Evolutionary conservation across 2,797 vertebrate species (phyloP), one percentile per base, ranked within the genome.

Genomic region (Heterohyrax brucei): DNA sequence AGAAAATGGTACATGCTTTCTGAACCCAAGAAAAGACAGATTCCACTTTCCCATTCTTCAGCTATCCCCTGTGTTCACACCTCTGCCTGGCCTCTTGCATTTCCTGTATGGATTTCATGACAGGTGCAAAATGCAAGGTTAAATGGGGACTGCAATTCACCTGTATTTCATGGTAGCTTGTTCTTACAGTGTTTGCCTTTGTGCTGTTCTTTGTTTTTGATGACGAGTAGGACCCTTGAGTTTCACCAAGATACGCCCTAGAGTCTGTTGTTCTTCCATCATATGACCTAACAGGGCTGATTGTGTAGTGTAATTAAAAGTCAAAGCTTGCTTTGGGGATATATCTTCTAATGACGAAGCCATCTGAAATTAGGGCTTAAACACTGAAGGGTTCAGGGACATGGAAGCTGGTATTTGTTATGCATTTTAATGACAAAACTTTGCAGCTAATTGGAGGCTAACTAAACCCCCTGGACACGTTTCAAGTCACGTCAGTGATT

Each of bases 321-420:
- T 98, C 98, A 98, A 85, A 97, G 97, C 98, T 98, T 98, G 98
- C 98, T 99, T 99, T 98, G 96, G 98, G 98, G 98, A 98, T 98
- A 96, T 96, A 89, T 78, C 48, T 56, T 97, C 79, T 97, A 98
- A 98, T 97, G 97, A 96, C 97, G 98, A 97, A 98, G 97, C 98
- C 98, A 98, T 98, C 97, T 98, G 98, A 99, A 99, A 99, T 99
- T 98, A 98, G 98, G 98, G 96, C 98, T 98, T 98, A 96, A 98
- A 99, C 99, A 99, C 99, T 98, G 98, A 99, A 98, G 96, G 96
- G 98, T 99, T 99, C 97, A 98, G 98, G 98, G 98, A 99, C 97
- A 73, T 92, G 97, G 96, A 97, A 89, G 95, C 97, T 97, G 97
- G 81, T 98, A 95, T 98, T 98, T 98, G 97, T 97, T 98, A 98